phyloP scores from a whole-genome alignment of 2,888 invertebrate genomes.

The Lordiphosa fenestrarum region DNA sequence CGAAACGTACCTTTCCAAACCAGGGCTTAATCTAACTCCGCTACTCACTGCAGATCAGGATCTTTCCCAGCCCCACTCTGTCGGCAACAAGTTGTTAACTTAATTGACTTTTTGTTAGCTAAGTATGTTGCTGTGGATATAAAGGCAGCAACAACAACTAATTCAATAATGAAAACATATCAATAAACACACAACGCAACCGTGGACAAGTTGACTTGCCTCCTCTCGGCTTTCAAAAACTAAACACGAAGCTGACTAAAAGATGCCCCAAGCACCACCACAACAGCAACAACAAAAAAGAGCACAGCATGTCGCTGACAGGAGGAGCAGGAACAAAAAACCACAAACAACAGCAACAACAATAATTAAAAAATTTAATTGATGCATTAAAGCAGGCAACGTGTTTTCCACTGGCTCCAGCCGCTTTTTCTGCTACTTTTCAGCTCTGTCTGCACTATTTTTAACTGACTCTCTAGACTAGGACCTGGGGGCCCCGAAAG shows the following conservation, averaged over 20 bases:
- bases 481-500: conserved; percentile 24
- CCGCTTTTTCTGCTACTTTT: conserved; percentile 24
- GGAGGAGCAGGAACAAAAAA: conserved; percentile 59
- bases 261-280: conserved; percentile 37
- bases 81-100: conserved; percentile 49
- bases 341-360: conserved; percentile 35
- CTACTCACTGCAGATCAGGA: neutral
- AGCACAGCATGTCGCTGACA: conserved; percentile 59
- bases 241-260: conserved; percentile 36
- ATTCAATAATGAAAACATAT: conserved; percentile 76
- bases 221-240: conserved; percentile 60
- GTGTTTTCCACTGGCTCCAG: conserved; percentile 45
- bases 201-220: conserved; percentile 45
- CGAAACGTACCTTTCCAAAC: neutral
- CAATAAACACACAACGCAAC: conserved; percentile 61
- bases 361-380: conserved; percentile 74
- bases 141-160: conserved; percentile 41
- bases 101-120: conserved; percentile 60
- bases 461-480: conserved; percentile 45
- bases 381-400: conserved; percentile 71
- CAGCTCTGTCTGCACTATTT: conserved; percentile 56
- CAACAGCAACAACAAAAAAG: conserved; percentile 31
- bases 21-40: neutral
- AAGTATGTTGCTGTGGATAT: conserved; percentile 10
- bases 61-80: conserved; percentile 10